These are phyloP conservation scores for Bradypus variegatus DNA, from an alignment of 2,797 vertebrate species.

Conservation along the genomic window DNA sequence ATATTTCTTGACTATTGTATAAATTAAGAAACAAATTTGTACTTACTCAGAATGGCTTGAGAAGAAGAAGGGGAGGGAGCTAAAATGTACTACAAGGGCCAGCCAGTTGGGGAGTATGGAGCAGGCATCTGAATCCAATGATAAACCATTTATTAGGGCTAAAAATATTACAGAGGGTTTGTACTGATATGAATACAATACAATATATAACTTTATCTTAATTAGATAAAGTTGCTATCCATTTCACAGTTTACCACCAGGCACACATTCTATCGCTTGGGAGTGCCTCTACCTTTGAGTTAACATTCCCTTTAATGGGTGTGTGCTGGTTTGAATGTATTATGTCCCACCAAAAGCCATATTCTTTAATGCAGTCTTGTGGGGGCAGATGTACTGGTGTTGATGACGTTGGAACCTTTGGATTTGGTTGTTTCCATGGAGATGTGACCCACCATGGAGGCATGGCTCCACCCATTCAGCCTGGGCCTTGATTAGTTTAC, in stretches of 20 bases:
- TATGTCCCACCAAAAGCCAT: too few relatives aligned
- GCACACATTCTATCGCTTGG: neutral
- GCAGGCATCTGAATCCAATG: neutral
- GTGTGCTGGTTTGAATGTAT: too few relatives aligned
- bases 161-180: neutral
- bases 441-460: too few relatives aligned
- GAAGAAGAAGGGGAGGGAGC: neutral
- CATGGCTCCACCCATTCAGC: too few relatives aligned
- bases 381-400: too few relatives aligned
- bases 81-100: neutral
- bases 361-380: too few relatives aligned
- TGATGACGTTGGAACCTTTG: too few relatives aligned
- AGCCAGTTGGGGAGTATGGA: too few relatives aligned
- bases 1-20: neutral
- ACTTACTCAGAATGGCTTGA: neutral
- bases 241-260: neutral
- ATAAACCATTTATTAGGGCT: neutral
- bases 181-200: neutral
- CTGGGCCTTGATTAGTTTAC: too few relatives aligned
- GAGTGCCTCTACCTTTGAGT: neutral
- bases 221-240: neutral
- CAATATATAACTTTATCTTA: too few relatives aligned
- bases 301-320: neutral
- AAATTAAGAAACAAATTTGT: neutral
- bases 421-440: too few relatives aligned